A percentile compares a stretch with the other conserved stretches of the same genome.
Conservation (phyloP, 1,140 invertebrate genomes). For the Trichoplusia ni region DNA sequence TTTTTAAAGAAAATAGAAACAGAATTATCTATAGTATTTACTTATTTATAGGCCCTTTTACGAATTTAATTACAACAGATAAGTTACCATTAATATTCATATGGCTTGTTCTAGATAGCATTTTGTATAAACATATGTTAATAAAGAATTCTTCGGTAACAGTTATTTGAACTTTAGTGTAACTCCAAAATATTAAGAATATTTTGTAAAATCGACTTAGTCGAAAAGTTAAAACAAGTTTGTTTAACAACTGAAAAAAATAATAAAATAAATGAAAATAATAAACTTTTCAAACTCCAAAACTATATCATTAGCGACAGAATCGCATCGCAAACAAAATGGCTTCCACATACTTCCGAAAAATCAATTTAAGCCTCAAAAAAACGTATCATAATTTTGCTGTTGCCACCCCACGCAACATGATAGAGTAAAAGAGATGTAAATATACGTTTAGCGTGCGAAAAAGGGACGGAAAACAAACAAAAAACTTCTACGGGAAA, state of each 20-base stretch:
- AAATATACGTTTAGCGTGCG: neutral
- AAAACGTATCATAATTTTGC: conserved; percentile 76
- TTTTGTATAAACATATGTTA: no score
- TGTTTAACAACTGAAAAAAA: no score
- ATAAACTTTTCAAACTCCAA: neutral
- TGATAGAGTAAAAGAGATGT: conserved; percentile 55
- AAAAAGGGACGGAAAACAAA: conserved; percentile 59
- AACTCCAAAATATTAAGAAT: no score
- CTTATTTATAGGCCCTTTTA: no score
- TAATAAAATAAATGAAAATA: no score
- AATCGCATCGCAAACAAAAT: conserved; percentile 46
- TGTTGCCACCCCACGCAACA: conserved; percentile 60
- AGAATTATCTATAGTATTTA: neutral
- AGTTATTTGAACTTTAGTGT: no score
- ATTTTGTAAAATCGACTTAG: no score
- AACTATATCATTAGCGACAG: neutral
- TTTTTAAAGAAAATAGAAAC: neutral
- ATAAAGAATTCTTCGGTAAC: no score
- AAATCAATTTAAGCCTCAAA: conserved; percentile 78
- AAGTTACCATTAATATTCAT: no score
- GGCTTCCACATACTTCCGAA: conserved; percentile 70
- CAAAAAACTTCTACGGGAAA: conserved; percentile 73
- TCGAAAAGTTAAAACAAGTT: no score
- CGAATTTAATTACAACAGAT: no score
- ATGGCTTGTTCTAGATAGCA: no score